phyloP scores from a whole-genome alignment of 2,888 invertebrate species.

The Hartigia nigra region DNA sequence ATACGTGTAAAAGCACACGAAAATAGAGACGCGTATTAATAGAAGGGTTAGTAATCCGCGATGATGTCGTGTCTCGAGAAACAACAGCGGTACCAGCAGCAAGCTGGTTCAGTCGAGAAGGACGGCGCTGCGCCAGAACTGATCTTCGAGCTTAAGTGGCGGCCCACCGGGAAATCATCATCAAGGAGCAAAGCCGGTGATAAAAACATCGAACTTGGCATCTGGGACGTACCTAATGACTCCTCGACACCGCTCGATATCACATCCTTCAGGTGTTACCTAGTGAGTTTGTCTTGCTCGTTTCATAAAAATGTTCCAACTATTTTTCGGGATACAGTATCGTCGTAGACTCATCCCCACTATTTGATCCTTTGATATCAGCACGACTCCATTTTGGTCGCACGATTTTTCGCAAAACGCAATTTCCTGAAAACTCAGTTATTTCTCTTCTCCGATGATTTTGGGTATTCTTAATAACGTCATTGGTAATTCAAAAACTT shows the following conservation, averaged over 20 bases:
- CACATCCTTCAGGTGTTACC: not conserved
- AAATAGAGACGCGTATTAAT: conserved; percentile 4
- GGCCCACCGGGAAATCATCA: not conserved
- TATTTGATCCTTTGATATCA: not conserved
- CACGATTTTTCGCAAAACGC: not conserved
- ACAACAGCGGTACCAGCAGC: not conserved
- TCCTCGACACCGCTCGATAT: conserved; percentile 2
- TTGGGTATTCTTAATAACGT: not conserved
- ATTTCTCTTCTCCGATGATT: not conserved
- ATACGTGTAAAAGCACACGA: not conserved
- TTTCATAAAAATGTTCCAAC: not conserved
- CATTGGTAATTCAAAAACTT: not conserved
- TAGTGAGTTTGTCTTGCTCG: not conserved
- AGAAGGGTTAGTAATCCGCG: conserved; percentile 1
- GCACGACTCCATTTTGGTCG: not conserved
- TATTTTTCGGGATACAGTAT: not conserved
- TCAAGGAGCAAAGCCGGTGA: not conserved
- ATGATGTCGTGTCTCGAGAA: conserved; percentile 3
- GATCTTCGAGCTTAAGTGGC: conserved; percentile 4
- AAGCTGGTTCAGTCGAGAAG: not conserved
- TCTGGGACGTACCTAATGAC: conserved; percentile 2
- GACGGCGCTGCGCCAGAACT: not conserved
- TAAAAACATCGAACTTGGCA: not conserved
- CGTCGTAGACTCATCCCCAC: not conserved
- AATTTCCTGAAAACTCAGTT: not conserved